These are phyloP conservation scores for Polypterus senegalus DNA, from an alignment of 2,113 vertebrate genomes.

Conservation along the genomic window DNA sequence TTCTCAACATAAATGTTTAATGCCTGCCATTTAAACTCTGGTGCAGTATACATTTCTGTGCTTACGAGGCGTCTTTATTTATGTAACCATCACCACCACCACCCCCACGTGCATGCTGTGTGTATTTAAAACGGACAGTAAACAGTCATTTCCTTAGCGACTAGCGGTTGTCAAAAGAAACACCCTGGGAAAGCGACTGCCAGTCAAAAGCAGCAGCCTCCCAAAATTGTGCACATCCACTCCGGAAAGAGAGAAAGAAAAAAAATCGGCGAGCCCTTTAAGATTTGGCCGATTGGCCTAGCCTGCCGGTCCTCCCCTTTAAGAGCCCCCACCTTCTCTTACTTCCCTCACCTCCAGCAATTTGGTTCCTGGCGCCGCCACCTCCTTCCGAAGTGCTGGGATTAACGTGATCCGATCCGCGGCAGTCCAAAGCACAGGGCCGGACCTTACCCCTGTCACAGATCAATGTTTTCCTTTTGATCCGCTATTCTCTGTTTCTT, in stretches of 20 bases:
- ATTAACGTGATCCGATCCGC: neutral
- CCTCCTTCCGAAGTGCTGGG: neutral
- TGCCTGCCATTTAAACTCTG: too few relatives aligned
- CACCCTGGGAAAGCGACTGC: too few relatives aligned
- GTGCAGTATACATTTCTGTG: too few relatives aligned
- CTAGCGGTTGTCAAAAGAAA: slow-evolving; percentile 9
- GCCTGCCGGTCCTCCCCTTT: neutral
- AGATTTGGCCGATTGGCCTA: neutral
- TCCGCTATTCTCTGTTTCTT: neutral
- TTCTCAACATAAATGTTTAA: too few relatives aligned
- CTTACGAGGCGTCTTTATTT: too few relatives aligned
- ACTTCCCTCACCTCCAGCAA: neutral
- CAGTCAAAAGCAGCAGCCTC: slow-evolving; percentile 21
- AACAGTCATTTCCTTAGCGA: slow-evolving; percentile 14
- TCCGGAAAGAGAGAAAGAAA: slow-evolving; percentile 14
- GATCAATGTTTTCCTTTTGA: neutral
- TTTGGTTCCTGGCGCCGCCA: neutral
- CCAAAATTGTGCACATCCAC: slow-evolving; percentile 21
- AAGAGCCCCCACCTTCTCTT: neutral
- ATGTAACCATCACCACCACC: too few relatives aligned
- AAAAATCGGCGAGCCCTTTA: neutral
- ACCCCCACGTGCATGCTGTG: too few relatives aligned
- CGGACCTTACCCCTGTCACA: neutral
- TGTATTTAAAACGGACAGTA: slow-evolving; percentile 11
- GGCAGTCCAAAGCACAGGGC: neutral